Percentiles rank a stretch among this genome's conserved stretches.
These are phyloP conservation scores for Bunonema sp. DNA, from an alignment of 2,888 invertebrate species.

Conservation along the genomic window DNA sequence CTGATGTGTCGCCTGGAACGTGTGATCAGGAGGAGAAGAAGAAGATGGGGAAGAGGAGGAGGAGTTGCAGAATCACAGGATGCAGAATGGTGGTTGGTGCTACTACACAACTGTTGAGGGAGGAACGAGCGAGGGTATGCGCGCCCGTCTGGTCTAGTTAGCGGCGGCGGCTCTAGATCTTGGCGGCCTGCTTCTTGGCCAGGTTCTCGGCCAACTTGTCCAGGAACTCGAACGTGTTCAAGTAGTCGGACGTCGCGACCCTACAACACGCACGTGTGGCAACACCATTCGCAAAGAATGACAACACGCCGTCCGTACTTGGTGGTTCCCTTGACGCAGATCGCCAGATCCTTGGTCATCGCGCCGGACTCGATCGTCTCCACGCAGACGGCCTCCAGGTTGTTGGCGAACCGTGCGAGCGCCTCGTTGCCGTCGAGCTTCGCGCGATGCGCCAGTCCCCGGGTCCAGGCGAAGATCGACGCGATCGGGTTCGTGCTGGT, in stretches of 20 bases:
- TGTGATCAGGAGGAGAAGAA: too few relatives aligned
- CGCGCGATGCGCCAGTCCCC: slow-evolving; percentile 78
- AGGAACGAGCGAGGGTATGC: too few relatives aligned
- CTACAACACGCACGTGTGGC: slow-evolving; percentile 45
- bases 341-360: slow-evolving; percentile 97
- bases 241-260: slow-evolving; percentile 64
- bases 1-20: too few relatives aligned
- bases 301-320: slow-evolving; percentile 55
- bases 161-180: too few relatives aligned
- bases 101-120: too few relatives aligned
- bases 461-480: slow-evolving; percentile 95
- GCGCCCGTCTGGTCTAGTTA: too few relatives aligned
- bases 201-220: slow-evolving; percentile 82
- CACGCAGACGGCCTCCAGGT: slow-evolving; percentile 64
- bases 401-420: slow-evolving; percentile 60
- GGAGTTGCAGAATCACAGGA: too few relatives aligned
- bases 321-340: slow-evolving; percentile 80
- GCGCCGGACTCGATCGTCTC: slow-evolving; percentile 81
- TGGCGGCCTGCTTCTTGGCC: slow-evolving; percentile 34
- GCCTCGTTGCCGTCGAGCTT: slow-evolving; percentile 70
- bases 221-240: slow-evolving; percentile 91
- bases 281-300: too few relatives aligned
- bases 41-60: too few relatives aligned
- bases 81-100: too few relatives aligned
- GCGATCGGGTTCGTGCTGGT: slow-evolving; percentile 95